Percentiles rank a stretch among this genome's conserved stretches.
Evolutionary conservation across 2,888 invertebrate genomes (phyloP).

Genomic region (Bimastos eiseni): DNA sequence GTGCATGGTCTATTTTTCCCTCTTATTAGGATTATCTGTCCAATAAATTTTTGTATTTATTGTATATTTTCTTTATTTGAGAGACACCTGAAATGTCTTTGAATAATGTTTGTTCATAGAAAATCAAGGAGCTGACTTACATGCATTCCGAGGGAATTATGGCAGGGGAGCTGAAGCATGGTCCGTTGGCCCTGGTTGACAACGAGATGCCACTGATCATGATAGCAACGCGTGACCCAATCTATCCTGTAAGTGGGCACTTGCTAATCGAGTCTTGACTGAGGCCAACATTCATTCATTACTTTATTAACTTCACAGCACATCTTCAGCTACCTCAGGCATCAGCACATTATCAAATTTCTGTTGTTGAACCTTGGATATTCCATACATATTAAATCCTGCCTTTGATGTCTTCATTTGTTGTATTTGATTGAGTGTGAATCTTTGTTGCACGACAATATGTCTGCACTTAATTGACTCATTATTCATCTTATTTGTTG

Average conservation of each 20-base stretch:
- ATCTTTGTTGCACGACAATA: background rate
- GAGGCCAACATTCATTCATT: background rate
- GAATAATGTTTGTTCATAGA: constrained; percentile 65
- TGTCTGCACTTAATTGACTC: background rate
- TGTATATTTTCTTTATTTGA: background rate
- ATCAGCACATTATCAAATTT: background rate
- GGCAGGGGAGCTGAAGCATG: constrained; percentile 98
- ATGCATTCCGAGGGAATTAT: constrained; percentile 93
- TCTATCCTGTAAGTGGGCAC: constrained; percentile 71
- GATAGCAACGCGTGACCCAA: constrained; percentile 94
- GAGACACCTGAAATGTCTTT: background rate
- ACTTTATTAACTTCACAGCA: too few species aligned
- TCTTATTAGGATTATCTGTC: background rate
- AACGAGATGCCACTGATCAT: constrained; percentile 97
- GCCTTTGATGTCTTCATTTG: background rate
- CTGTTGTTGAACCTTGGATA: too few species aligned
- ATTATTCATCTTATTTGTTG: background rate
- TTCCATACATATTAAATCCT: background rate
- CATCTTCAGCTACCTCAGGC: too few species aligned
- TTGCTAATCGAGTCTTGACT: background rate
- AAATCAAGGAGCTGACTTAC: constrained; percentile 98
- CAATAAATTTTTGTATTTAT: background rate
- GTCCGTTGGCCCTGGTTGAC: constrained; percentile 94
- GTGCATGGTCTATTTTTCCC: background rate
- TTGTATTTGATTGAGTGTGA: background rate